Conservation (phyloP, 2,888 invertebrate genomes). For the Spialia ferax region DNA sequence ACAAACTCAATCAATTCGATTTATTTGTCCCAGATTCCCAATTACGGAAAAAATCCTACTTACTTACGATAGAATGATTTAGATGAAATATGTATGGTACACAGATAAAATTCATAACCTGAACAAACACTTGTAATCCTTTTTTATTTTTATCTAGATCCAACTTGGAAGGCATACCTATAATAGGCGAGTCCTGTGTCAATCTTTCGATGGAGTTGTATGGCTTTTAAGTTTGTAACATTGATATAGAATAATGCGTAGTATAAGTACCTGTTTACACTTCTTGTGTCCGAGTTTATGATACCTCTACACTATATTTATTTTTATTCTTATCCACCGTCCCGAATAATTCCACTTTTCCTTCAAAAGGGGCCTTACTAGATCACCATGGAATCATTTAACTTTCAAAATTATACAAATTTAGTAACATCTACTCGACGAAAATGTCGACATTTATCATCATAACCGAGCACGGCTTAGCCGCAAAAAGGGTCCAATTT, state of each 20-base stretch:
- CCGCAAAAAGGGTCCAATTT: constrained; percentile 59
- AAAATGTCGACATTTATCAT: constrained; percentile 66
- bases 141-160: no score
- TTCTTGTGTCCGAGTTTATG: no score
- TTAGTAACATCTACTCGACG: constrained; percentile 59
- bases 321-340: background rate
- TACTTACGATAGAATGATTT: background rate
- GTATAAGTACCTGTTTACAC: no score
- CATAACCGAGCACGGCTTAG: constrained; percentile 56
- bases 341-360: constrained; percentile 11
- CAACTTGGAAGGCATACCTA: no score
- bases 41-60: background rate
- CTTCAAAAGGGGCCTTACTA: constrained; percentile 43
- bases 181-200: no score
- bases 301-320: background rate
- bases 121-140: no score
- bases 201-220: no score
- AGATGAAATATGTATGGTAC: no score
- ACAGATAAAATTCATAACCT: no score
- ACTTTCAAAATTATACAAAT: constrained; percentile 65
- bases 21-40: constrained; percentile 1
- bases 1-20: no score
- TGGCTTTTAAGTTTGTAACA: no score
- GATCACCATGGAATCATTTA: constrained; percentile 52
- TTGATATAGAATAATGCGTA: no score